Evolutionary conservation across 2,113 vertebrate species (phyloP).

Genomic region (Empidonax alnorum): DNA sequence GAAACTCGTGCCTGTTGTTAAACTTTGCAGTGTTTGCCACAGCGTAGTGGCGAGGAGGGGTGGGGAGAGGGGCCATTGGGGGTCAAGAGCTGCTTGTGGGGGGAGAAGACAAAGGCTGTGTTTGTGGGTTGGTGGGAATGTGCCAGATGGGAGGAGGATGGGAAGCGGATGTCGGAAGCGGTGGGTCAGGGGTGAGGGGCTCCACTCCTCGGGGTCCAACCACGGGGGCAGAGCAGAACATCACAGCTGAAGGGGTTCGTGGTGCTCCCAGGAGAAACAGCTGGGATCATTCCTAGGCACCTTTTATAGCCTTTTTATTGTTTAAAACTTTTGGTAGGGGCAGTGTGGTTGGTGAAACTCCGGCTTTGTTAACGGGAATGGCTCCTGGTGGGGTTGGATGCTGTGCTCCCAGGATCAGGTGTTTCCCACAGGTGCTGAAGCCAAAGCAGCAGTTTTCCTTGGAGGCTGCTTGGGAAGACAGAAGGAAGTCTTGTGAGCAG

Average conservation of each 20-base stretch:
- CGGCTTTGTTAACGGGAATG: background rate
- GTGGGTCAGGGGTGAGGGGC: conserved; percentile 1
- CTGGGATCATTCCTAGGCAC: background rate
- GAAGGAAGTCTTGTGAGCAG: background rate
- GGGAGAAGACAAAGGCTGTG: background rate
- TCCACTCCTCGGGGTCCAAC: background rate
- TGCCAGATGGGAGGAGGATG: background rate
- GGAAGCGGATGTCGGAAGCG: background rate
- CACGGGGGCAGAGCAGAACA: background rate
- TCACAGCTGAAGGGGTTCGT: background rate
- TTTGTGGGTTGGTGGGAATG: conserved; percentile 6
- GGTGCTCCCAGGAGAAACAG: background rate
- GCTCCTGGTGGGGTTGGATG: background rate
- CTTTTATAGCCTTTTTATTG: too few species aligned
- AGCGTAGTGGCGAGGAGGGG: background rate
- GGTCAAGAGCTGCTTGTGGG: background rate
- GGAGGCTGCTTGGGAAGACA: background rate
- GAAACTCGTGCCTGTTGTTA: background rate
- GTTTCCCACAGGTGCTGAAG: background rate
- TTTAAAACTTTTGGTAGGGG: background rate
- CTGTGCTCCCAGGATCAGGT: background rate
- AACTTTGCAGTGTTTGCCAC: background rate
- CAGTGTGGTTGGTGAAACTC: background rate
- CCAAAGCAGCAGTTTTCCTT: background rate
- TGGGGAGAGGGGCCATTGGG: background rate